phyloP scores from a whole-genome alignment of 1,140 invertebrate species.

The Drosophila repleta region DNA sequence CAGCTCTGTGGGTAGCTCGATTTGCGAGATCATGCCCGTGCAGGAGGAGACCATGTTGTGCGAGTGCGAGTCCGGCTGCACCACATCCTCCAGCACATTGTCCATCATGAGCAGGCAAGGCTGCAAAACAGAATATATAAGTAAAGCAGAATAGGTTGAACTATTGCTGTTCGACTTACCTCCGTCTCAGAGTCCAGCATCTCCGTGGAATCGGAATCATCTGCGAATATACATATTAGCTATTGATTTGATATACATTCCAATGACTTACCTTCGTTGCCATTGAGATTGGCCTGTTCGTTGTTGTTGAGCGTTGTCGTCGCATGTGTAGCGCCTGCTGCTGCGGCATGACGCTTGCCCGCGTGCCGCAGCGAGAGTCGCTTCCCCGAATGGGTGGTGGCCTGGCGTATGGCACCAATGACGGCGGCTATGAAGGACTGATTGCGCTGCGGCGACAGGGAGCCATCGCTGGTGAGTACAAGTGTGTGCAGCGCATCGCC shows the following conservation, averaged over 20 bases:
- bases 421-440: constrained; percentile 88
- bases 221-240: constrained; percentile 24
- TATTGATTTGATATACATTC: not conserved
- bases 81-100: constrained; percentile 88
- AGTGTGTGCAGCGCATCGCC: constrained; percentile 62
- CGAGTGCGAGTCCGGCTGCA: constrained; percentile 87
- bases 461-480: constrained; percentile 84
- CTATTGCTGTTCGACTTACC: not conserved
- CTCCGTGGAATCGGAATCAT: constrained; percentile 86
- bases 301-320: constrained; percentile 22
- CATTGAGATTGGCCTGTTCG: constrained; percentile 48
- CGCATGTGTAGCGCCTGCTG: constrained; percentile 12
- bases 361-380: constrained; percentile 65
- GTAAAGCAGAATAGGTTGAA: no score
- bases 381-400: constrained; percentile 84
- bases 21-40: constrained; percentile 80
- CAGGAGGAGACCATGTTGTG: constrained; percentile 88
- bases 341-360: constrained; percentile 42
- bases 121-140: constrained; percentile 1
- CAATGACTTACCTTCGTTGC: constrained; percentile 45
- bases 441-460: constrained; percentile 86
- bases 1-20: constrained; percentile 79
- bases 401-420: constrained; percentile 88
- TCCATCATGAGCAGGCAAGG: constrained; percentile 90
- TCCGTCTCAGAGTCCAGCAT: constrained; percentile 91